These are phyloP conservation scores for Ormyrus rosae DNA, from an alignment of 2,888 invertebrate species.

Conservation along the genomic window DNA sequence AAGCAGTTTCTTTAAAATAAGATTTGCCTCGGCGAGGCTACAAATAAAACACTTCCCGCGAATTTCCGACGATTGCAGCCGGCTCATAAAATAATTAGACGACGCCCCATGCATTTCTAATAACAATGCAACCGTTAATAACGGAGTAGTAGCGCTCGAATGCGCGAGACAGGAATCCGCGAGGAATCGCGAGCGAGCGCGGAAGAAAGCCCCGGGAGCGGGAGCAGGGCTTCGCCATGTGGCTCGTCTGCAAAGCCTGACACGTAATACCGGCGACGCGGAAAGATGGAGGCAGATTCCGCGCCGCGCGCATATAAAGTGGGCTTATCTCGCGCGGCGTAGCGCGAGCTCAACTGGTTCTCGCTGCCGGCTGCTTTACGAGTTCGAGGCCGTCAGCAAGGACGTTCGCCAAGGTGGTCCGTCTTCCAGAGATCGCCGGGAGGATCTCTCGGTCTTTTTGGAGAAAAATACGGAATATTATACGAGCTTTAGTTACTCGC, in stretches of 20 bases:
- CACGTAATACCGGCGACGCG: slow-evolving; percentile 62
- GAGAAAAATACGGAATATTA: slow-evolving; percentile 42
- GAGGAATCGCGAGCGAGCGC: neutral
- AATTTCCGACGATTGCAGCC: too few species aligned
- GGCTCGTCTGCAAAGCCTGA: slow-evolving; percentile 59
- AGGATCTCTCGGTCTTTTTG: slow-evolving; percentile 49
- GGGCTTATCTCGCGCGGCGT: slow-evolving; percentile 60
- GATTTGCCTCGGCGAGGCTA: too few species aligned
- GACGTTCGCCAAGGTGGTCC: slow-evolving; percentile 41
- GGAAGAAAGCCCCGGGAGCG: neutral
- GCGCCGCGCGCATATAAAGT: slow-evolving; percentile 62
- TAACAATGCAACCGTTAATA: too few species aligned
- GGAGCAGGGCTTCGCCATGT: slow-evolving; percentile 6
- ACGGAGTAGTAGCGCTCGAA: too few species aligned
- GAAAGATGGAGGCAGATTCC: slow-evolving; percentile 61
- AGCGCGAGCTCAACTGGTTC: slow-evolving; percentile 37
- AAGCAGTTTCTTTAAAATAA: too few species aligned
- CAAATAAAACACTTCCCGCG: too few species aligned
- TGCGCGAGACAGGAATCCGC: neutral
- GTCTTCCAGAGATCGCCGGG: slow-evolving; percentile 35
- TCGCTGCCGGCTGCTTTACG: slow-evolving; percentile 55
- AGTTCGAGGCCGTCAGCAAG: slow-evolving; percentile 44
- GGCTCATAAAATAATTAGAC: too few species aligned
- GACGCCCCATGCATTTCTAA: too few species aligned
- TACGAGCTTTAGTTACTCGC: too few species aligned